Evolutionary conservation across 2,797 vertebrate species (phyloP), one percentile per base, ranked within the genome.

Genomic region (Microctenopoma lineatum): DNA sequence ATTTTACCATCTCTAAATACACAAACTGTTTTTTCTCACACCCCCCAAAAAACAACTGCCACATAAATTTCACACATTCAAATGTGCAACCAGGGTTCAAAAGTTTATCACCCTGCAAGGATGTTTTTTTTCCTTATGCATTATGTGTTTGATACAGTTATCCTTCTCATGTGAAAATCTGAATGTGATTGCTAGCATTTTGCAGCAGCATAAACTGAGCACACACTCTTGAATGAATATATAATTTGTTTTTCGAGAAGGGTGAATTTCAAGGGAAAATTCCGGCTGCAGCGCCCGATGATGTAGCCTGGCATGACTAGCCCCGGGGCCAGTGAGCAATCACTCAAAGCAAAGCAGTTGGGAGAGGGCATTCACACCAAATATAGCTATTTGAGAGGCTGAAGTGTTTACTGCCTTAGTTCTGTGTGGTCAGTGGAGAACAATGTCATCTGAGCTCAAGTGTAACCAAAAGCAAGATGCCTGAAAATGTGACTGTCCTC

Each of bases 1-100:
- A 67, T 70, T 61, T 75, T 47, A 69, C 67, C 64, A 48, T 83
- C 72, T 61, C 58, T 60, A 70, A 78, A 61, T 73, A 57, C 14
- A 65, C 27, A 29, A 70, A 54, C 51, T 7, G 4, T 34, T 29
- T 53, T 21, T 18, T 52, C 14, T 27, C 39, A 18, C 29, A 59
- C 55, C 64, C 39, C 62, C 52, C 55, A 39, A 25, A 68, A 59
- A 59, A 59, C 66, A 12, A 15, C 55, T 4, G 59, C 32, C 15
- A 27, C 55, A 66, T 53, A 53, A 59, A 75, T 65, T 62, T 61
- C 46, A 58, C 51, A 60, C 55, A 69, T 76, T 75, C 34, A 80
- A 63, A 79, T 57, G 27, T 2, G 63, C 1, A 69, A 66, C 41
- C 46, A 10, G 68, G 41, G 75, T 73, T 79, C 70, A 69, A 55